Evolutionary conservation across 1,140 invertebrate genomes (phyloP), one percentile per base, ranked within the genome.

Genomic region (Nasonia vitripennis): DNA sequence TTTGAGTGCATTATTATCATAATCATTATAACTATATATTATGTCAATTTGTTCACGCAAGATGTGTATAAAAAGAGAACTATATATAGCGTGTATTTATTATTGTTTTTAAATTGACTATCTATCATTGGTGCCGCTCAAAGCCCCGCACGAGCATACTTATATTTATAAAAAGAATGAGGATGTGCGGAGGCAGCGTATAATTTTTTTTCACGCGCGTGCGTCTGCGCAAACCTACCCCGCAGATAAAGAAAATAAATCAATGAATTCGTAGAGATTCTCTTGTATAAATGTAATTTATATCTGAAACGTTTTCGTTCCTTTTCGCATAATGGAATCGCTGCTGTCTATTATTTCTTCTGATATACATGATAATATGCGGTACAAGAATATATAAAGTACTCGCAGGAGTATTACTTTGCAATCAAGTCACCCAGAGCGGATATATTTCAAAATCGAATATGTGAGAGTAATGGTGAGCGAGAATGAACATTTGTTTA

Each of bases 391-490:
- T n/a, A 6, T n/a, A 17, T 51, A 17, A 14, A 14, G 12, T 51
- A 17, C 10, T 51, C 48, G 48, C 48, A 51, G 48, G 12, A 17
- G 48, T 20, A n/a, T 62, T 62, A 62, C 17, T 62, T 62, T 62
- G 20, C 20, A 4, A 62, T 6, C 17, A 20, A 62, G 20, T 62
- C 55, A 62, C 55, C 55, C 55, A 62, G 48, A 7, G 23, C 78
- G 84, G 51, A 75, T 85, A 20, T 85, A 85, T 85, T 85, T 85
- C 71, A 85, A 85, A 81, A 85, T 84, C 77, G 77, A 84, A 27
- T 10, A 55, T 62, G 10, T 9, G 6, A 31, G 68, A 71, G 41
- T 27, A 84, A 84, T 48, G 67, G 62, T 2, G 7, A 67, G 31
- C 10, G 14, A 37, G 14, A 67, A 17, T 37, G 48, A 83, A 37